Evolutionary conservation across 2,113 vertebrate genomes (phyloP), one percentile per base, ranked within the genome.

Genomic region (Phrynocephalus versicolor): DNA sequence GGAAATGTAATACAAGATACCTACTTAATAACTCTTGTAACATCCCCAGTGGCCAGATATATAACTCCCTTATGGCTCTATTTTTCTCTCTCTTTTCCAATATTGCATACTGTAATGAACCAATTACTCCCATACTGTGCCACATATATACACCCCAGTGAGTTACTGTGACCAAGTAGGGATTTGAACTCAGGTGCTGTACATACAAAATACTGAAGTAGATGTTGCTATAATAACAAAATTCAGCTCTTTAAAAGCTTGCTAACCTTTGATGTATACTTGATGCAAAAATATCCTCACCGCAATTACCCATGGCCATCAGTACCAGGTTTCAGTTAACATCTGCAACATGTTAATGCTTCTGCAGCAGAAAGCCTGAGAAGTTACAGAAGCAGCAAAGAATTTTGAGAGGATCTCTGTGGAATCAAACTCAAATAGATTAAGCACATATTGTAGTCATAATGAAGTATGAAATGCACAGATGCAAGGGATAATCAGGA

Each of bases 341-440:
- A 41, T 82, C 80, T 69, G 51, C 39, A 35, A 82, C 33, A 41
- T 83, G 45, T 39, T 33, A n/a, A n/a, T 79, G 45, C 83, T 85
- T 60, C 33, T 25, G 15, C 23, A 78, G 33, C 74, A 85, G 64
- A 69, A 79, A 77, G 12, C 30, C 9, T 21, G 45, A 57, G 3
- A 39, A 70, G 35, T 65, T 64, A 58, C 37, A 69, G 67, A 85
- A 21, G 12, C 30, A 30, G 75, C 39, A 67, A 23, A 58, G 64
- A 58, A 58, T 55, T 74, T 1, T 64, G 41, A 37, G 14, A 37
- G 1, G 35, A 62, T 15, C 30, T 41, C 64, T 45, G 70, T 7
- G n/a, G 83, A 45, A 19, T 8, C 58, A 19, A 57, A 55, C n/a
- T 74, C 6, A 64, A 57, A 60, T 39, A 23, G 58, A 65, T 35